Evolutionary conservation across 1,140 invertebrate species (phyloP).

Genomic region (Papilio dardanus): DNA sequence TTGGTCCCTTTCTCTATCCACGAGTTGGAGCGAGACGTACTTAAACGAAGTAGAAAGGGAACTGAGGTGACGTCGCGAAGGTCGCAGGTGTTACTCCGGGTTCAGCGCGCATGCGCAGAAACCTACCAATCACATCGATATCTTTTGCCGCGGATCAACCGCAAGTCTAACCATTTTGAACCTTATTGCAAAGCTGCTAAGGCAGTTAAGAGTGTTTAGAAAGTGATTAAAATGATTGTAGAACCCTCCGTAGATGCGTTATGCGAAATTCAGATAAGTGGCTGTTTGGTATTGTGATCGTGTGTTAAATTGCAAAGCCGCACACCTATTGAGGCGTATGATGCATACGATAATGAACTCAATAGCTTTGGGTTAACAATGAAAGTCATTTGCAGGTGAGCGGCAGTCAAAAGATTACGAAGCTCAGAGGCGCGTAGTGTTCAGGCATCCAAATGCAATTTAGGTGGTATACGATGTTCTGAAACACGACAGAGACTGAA

Average conservation of each 20-base stretch:
- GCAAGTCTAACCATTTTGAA: constrained; percentile 40
- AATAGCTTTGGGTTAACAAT: constrained; percentile 13
- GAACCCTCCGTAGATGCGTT: constrained; percentile 54
- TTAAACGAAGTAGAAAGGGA: constrained; percentile 36
- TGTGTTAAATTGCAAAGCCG: constrained; percentile 39
- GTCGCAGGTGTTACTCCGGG: constrained; percentile 56
- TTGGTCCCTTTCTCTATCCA: background rate
- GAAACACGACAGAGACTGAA: background rate
- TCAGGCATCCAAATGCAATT: constrained; percentile 15
- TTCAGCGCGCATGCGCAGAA: constrained; percentile 65
- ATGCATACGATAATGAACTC: constrained; percentile 19
- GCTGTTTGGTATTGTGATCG: constrained; percentile 45
- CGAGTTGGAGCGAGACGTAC: constrained; percentile 35
- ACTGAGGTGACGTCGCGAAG: constrained; percentile 46
- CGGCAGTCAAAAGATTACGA: constrained; percentile 18
- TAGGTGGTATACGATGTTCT: background rate
- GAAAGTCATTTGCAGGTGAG: background rate
- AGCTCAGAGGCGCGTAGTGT: constrained; percentile 5
- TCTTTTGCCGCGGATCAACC: constrained; percentile 36
- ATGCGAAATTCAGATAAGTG: constrained; percentile 66
- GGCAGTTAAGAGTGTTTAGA: background rate
- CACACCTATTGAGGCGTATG: background rate
- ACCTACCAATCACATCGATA: constrained; percentile 45
- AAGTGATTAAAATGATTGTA: constrained; percentile 37
- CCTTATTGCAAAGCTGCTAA: constrained; percentile 43